Evolutionary conservation across 2,113 vertebrate genomes (phyloP).

Genomic region (Xerus inauris): DNA sequence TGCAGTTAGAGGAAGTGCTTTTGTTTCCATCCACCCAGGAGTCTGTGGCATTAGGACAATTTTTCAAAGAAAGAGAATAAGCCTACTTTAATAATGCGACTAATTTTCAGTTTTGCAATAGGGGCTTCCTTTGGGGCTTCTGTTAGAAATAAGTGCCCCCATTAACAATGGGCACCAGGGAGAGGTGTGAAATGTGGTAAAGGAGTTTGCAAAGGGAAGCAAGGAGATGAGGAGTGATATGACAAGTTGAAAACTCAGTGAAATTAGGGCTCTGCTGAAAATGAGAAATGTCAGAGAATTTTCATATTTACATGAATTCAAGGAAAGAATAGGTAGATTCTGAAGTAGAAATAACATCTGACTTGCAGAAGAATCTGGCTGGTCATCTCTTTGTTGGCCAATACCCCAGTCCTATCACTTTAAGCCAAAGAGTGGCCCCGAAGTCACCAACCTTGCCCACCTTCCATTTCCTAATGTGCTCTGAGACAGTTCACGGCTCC

Average conservation of each 20-base stretch:
- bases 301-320: neutral
- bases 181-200: no score
- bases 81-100: neutral
- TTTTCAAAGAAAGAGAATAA: conserved; percentile 19
- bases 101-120: neutral
- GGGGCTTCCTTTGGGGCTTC: neutral
- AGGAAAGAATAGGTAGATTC: neutral
- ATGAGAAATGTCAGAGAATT: neutral
- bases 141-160: neutral
- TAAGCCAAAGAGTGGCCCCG: neutral
- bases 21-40: neutral
- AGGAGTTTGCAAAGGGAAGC: neutral
- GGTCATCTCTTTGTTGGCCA: neutral
- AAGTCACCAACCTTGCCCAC: neutral
- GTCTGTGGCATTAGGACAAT: neutral
- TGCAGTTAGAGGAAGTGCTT: neutral
- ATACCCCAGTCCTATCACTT: neutral
- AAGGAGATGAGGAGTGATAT: neutral
- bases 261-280: neutral
- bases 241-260: neutral
- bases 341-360: neutral
- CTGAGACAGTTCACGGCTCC: neutral
- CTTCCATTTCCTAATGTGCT: neutral
- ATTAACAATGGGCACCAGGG: neutral
- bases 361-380: neutral